Evolutionary conservation across 2,888 invertebrate genomes (phyloP).

Genomic region (Blastobasis adustella): DNA sequence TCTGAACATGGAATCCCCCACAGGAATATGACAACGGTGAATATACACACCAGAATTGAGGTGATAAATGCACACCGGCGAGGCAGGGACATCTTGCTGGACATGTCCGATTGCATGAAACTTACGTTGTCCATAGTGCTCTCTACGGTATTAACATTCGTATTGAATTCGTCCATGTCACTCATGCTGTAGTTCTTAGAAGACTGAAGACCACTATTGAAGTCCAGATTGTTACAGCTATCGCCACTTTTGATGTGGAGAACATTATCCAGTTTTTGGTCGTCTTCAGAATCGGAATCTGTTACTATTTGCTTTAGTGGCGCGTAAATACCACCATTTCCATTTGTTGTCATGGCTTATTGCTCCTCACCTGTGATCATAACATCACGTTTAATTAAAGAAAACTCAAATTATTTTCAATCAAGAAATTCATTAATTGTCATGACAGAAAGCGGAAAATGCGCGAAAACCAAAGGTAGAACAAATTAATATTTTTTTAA

Average conservation of each 20-base stretch:
- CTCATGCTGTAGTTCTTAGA: slow-evolving; percentile 63
- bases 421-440: no score
- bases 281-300: slow-evolving; percentile 86
- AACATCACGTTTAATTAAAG: no score
- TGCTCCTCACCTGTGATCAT: no score
- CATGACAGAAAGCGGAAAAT: no score
- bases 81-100: slow-evolving; percentile 78
- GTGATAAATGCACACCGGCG: slow-evolving; percentile 80
- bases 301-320: slow-evolving; percentile 85
- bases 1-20: slow-evolving; percentile 86
- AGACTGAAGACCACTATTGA: slow-evolving; percentile 59
- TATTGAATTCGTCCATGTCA: slow-evolving; percentile 65
- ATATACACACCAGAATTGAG: slow-evolving; percentile 81
- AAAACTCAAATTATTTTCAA: no score
- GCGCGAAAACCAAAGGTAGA: no score
- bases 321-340: slow-evolving; percentile 76
- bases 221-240: slow-evolving; percentile 60
- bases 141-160: slow-evolving; percentile 60
- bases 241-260: slow-evolving; percentile 37
- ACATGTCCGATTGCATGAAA: slow-evolving; percentile 61
- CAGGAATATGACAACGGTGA: slow-evolving; percentile 82
- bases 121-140: slow-evolving; percentile 69
- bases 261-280: slow-evolving; percentile 59
- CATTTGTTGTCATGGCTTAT: slow-evolving; percentile 57
- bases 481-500: no score